Conservation (phyloP, 2,888 invertebrate species). For the Eristalis arbustorum region DNA sequence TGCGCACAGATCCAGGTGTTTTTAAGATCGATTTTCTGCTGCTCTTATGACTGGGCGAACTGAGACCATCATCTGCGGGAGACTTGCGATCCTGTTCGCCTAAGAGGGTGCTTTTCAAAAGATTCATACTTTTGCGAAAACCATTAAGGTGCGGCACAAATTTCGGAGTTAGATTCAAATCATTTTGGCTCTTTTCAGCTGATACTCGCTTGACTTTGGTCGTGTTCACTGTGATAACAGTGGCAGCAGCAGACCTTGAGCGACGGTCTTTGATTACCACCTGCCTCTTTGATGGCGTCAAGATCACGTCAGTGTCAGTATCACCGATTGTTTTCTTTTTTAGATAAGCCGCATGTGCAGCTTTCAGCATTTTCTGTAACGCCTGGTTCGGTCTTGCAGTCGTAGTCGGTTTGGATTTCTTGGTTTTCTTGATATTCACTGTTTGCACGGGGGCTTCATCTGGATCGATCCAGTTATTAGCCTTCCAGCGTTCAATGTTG, state of each 20-base stretch:
- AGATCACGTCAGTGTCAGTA: conserved; percentile 35
- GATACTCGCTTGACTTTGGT: conserved; percentile 28
- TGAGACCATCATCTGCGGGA: background rate
- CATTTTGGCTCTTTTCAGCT: background rate
- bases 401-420: conserved; percentile 52
- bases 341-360: conserved; percentile 72
- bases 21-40: conserved; percentile 76
- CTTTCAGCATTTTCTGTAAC: conserved; percentile 73
- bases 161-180: conserved; percentile 11
- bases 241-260: conserved; percentile 71
- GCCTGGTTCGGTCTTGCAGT: conserved; percentile 72
- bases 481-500: conserved; percentile 75
- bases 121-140: conserved; percentile 46
- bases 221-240: conserved; percentile 67
- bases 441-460: conserved; percentile 70
- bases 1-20: conserved; percentile 75
- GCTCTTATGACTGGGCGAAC: background rate
- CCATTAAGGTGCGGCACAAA: background rate
- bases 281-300: conserved; percentile 67
- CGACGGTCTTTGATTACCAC: conserved; percentile 66
- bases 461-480: conserved; percentile 77
- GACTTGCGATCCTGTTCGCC: conserved; percentile 19
- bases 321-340: conserved; percentile 66
- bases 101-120: conserved; percentile 29
- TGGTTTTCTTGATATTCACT: conserved; percentile 66